Evolutionary conservation across 2,797 vertebrate species (phyloP).

Genomic region (Lepilemur septentrionalis): DNA sequence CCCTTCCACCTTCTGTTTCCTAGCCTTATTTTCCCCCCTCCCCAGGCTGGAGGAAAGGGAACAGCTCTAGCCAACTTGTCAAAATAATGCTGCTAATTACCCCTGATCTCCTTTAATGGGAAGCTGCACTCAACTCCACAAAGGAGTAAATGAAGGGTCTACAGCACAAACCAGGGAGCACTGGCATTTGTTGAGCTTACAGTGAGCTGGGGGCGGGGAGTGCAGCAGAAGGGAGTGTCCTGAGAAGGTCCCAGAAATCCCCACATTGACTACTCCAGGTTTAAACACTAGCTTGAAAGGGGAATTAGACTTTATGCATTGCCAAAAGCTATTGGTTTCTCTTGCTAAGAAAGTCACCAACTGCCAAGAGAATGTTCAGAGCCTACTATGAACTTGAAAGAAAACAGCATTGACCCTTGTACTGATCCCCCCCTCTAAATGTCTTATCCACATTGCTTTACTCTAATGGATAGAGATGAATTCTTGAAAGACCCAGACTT

Average conservation of each 20-base stretch:
- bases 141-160: slow-evolving; percentile 85
- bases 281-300: not conserved
- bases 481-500: slow-evolving; percentile 2
- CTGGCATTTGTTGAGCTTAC: slow-evolving; percentile 73
- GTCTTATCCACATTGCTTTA: not conserved
- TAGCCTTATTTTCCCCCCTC: not conserved
- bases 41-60: slow-evolving; percentile 74
- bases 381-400: slow-evolving; percentile 55
- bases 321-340: slow-evolving; percentile 38
- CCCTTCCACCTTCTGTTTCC: slow-evolving; percentile 69
- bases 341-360: not conserved
- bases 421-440: not conserved
- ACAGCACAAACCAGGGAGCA: slow-evolving; percentile 71
- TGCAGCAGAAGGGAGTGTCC: not conserved
- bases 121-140: slow-evolving; percentile 84
- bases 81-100: slow-evolving; percentile 90
- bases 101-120: slow-evolving; percentile 88
- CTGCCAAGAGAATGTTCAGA: slow-evolving; percentile 26
- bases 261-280: not conserved
- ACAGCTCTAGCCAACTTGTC: slow-evolving; percentile 87
- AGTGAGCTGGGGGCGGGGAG: slow-evolving; percentile 47
- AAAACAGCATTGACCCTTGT: slow-evolving; percentile 10
- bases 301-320: slow-evolving; percentile 6
- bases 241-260: slow-evolving; percentile 41
- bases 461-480: slow-evolving; percentile 15